Evolutionary conservation across 2,113 vertebrate genomes (phyloP).

Genomic region (Pollimyrus isidori): DNA sequence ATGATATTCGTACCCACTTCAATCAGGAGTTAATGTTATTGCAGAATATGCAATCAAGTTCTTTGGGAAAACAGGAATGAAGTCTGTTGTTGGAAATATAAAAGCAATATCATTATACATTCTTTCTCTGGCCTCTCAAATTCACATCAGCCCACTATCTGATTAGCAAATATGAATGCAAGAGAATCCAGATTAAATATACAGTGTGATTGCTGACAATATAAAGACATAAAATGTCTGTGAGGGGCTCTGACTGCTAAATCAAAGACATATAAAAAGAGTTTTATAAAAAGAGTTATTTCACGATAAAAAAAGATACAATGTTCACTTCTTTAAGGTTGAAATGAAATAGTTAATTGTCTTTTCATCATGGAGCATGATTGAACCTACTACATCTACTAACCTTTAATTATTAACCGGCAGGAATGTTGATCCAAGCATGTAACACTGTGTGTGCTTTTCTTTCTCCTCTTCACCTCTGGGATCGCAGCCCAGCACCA

Average conservation of each 20-base stretch:
- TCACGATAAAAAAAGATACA: not conserved
- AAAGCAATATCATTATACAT: not conserved
- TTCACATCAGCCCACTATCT: conserved; percentile 5
- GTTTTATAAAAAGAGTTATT: not conserved
- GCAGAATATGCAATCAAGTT: conserved; percentile 16
- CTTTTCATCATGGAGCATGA: not conserved
- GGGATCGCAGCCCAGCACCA: not conserved
- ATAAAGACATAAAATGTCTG: not conserved
- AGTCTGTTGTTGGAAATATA: conserved; percentile 10
- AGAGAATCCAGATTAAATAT: not conserved
- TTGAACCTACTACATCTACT: not conserved
- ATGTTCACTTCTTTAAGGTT: not conserved
- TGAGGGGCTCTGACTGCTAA: not conserved
- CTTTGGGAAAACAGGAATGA: conserved; percentile 15
- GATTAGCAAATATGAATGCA: conserved; percentile 14
- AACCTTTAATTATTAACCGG: not conserved
- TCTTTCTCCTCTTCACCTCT: not conserved
- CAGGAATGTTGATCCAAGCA: not conserved
- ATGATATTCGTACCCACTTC: not conserved
- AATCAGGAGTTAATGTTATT: conserved; percentile 12
- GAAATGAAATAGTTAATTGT: not conserved
- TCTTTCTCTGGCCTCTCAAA: not conserved
- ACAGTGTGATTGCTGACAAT: conserved; percentile 7
- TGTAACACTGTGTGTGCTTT: not conserved
- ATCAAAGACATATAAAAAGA: not conserved